Evolutionary conservation across 2,113 vertebrate genomes (phyloP).

Genomic region (Phainopepla nitens): DNA sequence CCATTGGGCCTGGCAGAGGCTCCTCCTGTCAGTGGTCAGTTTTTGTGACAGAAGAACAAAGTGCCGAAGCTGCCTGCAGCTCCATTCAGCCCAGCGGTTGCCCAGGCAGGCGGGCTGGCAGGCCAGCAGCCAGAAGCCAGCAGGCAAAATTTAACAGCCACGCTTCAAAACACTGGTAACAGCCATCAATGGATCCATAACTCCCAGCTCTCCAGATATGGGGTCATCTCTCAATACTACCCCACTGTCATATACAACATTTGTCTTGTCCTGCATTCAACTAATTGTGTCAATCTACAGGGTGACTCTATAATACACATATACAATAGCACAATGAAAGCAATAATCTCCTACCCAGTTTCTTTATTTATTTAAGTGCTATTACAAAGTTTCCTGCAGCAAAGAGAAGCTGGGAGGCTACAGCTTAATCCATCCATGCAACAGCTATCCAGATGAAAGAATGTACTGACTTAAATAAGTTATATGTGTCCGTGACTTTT

Average conservation of each 20-base stretch:
- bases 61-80: slow-evolving; percentile 78
- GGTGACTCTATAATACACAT: slow-evolving; percentile 76
- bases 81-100: slow-evolving; percentile 72
- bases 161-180: slow-evolving; percentile 74
- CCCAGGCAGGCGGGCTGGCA: slow-evolving; percentile 70
- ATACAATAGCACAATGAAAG: slow-evolving; percentile 92
- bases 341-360: slow-evolving; percentile 88
- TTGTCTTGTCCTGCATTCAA: slow-evolving; percentile 84
- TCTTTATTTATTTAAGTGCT: slow-evolving; percentile 86
- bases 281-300: slow-evolving; percentile 73
- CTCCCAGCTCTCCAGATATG: slow-evolving; percentile 80
- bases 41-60: slow-evolving; percentile 73
- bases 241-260: slow-evolving; percentile 86
- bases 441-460: slow-evolving; percentile 4
- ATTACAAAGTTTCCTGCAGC: slow-evolving; percentile 89
- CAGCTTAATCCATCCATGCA: background rate
- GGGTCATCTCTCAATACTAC: slow-evolving; percentile 86
- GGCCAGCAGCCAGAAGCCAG: slow-evolving; percentile 80
- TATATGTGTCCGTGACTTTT: background rate
- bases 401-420: slow-evolving; percentile 75
- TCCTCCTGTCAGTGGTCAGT: slow-evolving; percentile 72
- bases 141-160: slow-evolving; percentile 81
- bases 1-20: slow-evolving; percentile 45
- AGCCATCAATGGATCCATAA: slow-evolving; percentile 82
- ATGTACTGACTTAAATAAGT: background rate